Conservation (phyloP, 2,888 invertebrate species). For the Cryptosula pallasiana region DNA sequence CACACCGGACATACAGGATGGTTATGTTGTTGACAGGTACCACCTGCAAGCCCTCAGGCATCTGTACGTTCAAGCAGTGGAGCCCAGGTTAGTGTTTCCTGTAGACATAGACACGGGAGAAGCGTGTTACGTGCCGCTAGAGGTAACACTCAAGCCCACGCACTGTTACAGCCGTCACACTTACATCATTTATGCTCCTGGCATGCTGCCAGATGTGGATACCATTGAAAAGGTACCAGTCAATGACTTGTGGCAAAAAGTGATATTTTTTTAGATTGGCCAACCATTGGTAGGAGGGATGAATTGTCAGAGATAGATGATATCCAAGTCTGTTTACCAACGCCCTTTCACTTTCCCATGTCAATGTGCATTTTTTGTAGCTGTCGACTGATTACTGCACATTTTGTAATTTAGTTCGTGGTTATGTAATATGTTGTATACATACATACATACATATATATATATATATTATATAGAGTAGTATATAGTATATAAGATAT, state of each 20-base stretch:
- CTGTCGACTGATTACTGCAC: too few species aligned
- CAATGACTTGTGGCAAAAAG: slow-evolving; percentile 17
- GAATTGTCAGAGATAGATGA: too few species aligned
- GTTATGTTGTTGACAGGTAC: slow-evolving; percentile 70
- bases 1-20: too few species aligned
- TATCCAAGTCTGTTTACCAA: too few species aligned
- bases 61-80: slow-evolving; percentile 87
- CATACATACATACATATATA: too few species aligned
- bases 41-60: slow-evolving; percentile 96
- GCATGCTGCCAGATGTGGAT: slow-evolving; percentile 75
- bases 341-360: too few species aligned
- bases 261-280: neutral
- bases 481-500: too few species aligned
- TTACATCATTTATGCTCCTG: slow-evolving; percentile 68
- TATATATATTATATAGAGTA: too few species aligned
- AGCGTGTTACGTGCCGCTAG: slow-evolving; percentile 75
- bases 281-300: too few species aligned
- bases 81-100: slow-evolving; percentile 81
- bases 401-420: too few species aligned
- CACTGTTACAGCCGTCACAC: slow-evolving; percentile 34
- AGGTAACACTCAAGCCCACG: slow-evolving; percentile 56
- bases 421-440: too few species aligned
- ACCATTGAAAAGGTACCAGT: slow-evolving; percentile 64
- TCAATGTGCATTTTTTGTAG: too few species aligned
- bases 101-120: slow-evolving; percentile 74